These are phyloP conservation scores for Blastomussa wellsi DNA, from an alignment of 92 coral and sea anemone genomes.

Conservation along the genomic window DNA sequence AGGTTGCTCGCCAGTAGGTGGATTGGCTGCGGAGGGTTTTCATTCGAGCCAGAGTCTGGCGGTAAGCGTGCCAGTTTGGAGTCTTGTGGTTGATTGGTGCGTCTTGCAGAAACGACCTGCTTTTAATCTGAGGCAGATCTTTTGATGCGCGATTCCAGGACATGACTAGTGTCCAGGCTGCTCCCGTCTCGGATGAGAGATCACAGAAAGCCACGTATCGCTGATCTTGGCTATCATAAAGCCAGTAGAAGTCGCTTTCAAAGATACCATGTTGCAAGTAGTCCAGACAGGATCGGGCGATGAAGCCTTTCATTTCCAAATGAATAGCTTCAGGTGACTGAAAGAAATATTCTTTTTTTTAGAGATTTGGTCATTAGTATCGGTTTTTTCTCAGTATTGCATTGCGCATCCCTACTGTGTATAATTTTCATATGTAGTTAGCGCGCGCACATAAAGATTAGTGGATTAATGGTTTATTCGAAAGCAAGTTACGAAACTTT, in stretches of 20 bases:
- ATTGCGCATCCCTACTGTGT: too few relatives aligned
- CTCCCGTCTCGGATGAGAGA: conserved; percentile 43
- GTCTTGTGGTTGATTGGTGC: conserved; percentile 48
- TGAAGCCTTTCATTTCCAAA: conserved; percentile 5
- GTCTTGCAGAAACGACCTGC: conserved; percentile 6
- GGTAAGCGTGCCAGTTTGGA: conserved; percentile 36
- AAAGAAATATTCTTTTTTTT: too few relatives aligned
- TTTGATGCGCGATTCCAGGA: conserved; percentile 11
- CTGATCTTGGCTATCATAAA: conserved; percentile 4
- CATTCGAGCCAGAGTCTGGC: conserved; percentile 50
- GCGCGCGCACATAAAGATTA: background rate
- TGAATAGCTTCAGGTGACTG: background rate
- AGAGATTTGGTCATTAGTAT: too few relatives aligned
- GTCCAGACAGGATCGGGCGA: conserved; percentile 46
- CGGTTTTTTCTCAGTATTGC: too few relatives aligned
- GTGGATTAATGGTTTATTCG: too few relatives aligned
- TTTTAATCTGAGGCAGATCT: background rate
- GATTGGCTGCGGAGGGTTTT: conserved; percentile 28
- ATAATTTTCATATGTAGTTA: too few relatives aligned
- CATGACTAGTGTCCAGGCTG: conserved; percentile 56
- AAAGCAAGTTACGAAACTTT: background rate
- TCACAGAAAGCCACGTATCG: conserved; percentile 48
- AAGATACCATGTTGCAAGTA: conserved; percentile 10
- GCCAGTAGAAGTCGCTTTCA: conserved; percentile 26
- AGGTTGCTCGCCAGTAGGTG: conserved; percentile 50